Percentiles rank a stretch among this genome's conserved stretches.
Conservation (phyloP, 2,888 invertebrate species). For the Lycophotia porphyrea region DNA sequence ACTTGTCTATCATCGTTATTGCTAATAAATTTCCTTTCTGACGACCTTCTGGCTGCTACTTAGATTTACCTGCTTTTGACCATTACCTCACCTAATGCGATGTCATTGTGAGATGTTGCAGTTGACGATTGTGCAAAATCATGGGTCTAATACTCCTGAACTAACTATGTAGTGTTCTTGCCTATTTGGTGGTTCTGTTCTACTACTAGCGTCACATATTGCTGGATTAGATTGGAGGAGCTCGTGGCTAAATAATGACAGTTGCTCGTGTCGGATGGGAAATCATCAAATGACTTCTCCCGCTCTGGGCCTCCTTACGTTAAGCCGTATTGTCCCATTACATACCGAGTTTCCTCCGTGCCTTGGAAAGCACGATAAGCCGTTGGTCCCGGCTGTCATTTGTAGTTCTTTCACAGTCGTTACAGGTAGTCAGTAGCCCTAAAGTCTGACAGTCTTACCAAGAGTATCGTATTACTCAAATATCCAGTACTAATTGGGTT, state of each 20-base stretch:
- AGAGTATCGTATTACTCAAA: too few relatives aligned
- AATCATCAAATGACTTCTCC: too few relatives aligned
- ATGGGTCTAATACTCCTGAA: neutral
- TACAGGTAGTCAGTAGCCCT: too few relatives aligned
- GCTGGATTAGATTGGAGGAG: neutral
- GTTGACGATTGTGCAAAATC: neutral
- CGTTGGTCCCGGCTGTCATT: too few relatives aligned
- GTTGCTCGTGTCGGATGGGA: too few relatives aligned
- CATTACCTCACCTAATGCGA: neutral
- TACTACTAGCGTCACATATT: neutral
- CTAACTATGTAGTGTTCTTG: neutral
- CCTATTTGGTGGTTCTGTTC: neutral
- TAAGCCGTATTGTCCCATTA: too few relatives aligned
- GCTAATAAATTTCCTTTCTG: neutral
- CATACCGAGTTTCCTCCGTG: too few relatives aligned
- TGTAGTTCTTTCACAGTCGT: too few relatives aligned
- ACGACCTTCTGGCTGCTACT: neutral
- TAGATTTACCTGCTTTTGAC: constrained; percentile 3
- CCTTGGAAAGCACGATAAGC: too few relatives aligned
- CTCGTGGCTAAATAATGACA: neutral
- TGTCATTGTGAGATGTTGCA: constrained; percentile 1
- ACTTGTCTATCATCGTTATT: neutral
- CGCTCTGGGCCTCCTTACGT: too few relatives aligned
- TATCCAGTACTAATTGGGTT: too few relatives aligned
- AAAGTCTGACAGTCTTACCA: too few relatives aligned